Percentiles rank a stretch among this genome's conserved stretches.
Evolutionary conservation across 2,888 invertebrate species (phyloP).

Genomic region (Oscheius onirici): DNA sequence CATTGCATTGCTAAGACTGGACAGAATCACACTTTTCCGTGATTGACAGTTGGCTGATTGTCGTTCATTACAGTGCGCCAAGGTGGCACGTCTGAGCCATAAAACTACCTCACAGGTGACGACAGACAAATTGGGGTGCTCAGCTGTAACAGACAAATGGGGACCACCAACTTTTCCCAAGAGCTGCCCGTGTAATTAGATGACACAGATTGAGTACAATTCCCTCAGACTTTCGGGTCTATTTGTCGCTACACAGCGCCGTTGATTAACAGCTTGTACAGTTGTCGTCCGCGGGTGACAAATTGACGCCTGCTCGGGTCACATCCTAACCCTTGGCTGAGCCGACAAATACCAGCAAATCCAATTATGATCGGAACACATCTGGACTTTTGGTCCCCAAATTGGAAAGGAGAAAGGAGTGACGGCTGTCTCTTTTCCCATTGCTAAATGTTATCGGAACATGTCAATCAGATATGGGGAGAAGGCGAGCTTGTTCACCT

Average conservation of each 20-base stretch:
- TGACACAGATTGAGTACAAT: conserved; percentile 30
- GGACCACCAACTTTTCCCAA: conserved; percentile 5
- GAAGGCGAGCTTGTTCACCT: conserved; percentile 6
- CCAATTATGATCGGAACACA: conserved; percentile 8
- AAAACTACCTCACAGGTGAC: conserved; percentile 32
- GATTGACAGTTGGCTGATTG: conserved; percentile 28
- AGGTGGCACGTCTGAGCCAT: conserved; percentile 28
- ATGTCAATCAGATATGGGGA: conserved; percentile 29
- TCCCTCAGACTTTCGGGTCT: conserved; percentile 8
- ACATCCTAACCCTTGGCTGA: background rate
- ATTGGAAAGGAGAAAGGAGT: background rate
- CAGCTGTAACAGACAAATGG: conserved; percentile 14
- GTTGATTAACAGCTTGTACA: conserved; percentile 34
- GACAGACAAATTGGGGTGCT: conserved; percentile 19
- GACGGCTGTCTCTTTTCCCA: background rate
- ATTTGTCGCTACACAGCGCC: conserved; percentile 20
- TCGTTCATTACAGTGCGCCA: conserved; percentile 36
- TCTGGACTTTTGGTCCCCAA: background rate
- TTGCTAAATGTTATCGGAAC: conserved; percentile 25
- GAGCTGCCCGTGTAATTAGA: conserved; percentile 8
- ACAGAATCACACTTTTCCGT: conserved; percentile 1
- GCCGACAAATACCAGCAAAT: conserved; percentile 29
- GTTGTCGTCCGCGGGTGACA: conserved; percentile 28
- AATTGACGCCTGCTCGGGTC: conserved; percentile 30
- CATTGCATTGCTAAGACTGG: background rate